Evolutionary conservation across 2,888 invertebrate genomes (phyloP), one percentile per base, ranked within the genome.

Genomic region (Automeris io): DNA sequence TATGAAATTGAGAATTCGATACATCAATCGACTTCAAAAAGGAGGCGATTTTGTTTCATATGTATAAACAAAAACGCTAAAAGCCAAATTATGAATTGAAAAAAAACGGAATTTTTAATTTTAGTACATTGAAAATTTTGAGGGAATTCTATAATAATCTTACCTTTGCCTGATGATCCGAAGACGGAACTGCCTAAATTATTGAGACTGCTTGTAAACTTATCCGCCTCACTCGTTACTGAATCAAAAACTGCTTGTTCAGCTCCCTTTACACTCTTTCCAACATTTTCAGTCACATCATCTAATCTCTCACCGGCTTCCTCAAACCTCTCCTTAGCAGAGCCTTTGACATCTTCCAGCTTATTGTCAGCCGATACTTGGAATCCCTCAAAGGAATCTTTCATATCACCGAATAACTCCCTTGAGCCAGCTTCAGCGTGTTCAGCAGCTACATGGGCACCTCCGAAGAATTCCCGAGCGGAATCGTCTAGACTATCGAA

Each of bases 121-220:
- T n/a, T n/a, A n/a, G n/a, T n/a, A n/a, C n/a, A n/a, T n/a, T n/a
- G n/a, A n/a, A n/a, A n/a, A n/a, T n/a, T n/a, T n/a, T n/a, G n/a
- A n/a, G n/a, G n/a, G n/a, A n/a, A n/a, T n/a, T n/a, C n/a, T n/a
- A 19, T 2, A 21, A 21, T 8, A 16, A 2, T 13, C 12, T 9
- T 47, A 86, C 87, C 87, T 82, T 85, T 86, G 39, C 85, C 85
- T 49, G 83, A 80, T 57, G 75, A 71, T 51, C 85, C 82, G 54
- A 83, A 82, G 33, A 85, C 77, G 2, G 81, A 77, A 56, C 72
- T 83, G 47, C 85, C 85, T 61, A 85, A 70, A 62, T 83, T 77
- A 45, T 83, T 85, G 41, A 86, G 66, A 55, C 61, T 81, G 64
- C 70, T 83, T 1, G 86, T 77, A 41, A 87, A 78, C 13, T 67